phyloP scores from a whole-genome alignment of 2,888 invertebrate species.

The Aromia moschata region DNA sequence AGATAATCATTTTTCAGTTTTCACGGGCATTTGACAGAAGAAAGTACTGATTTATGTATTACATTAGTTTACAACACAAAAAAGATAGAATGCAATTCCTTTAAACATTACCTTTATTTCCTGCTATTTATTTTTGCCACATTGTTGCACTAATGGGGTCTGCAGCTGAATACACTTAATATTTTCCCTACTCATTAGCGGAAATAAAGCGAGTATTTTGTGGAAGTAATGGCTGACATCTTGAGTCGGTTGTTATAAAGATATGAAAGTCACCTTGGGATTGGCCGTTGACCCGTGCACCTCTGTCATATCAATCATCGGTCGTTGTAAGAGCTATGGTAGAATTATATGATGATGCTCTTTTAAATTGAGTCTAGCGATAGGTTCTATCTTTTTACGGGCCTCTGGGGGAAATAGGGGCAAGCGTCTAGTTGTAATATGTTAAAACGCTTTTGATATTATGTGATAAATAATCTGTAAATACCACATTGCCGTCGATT shows the following conservation, averaged over 20 bases:
- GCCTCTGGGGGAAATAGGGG: constrained; percentile 19
- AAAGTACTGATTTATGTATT: no score
- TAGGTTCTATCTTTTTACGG: constrained; percentile 30
- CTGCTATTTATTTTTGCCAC: no score
- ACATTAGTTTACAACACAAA: no score
- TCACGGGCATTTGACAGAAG: no score
- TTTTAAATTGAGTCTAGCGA: constrained; percentile 38
- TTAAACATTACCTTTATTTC: no score
- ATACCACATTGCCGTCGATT: no score
- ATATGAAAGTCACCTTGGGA: constrained; percentile 52
- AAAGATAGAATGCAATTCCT: no score
- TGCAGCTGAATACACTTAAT: not conserved
- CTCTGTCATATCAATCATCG: constrained; percentile 51
- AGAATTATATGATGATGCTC: constrained; percentile 38
- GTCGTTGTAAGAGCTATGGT: constrained; percentile 36
- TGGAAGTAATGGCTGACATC: constrained; percentile 23
- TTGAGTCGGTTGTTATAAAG: constrained; percentile 36
- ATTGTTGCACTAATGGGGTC: not conserved
- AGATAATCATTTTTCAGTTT: no score
- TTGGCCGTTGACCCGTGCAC: constrained; percentile 51
- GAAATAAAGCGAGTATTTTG: constrained; percentile 17
- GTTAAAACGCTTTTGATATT: no score
- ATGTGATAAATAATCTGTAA: no score
- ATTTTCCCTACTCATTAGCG: constrained; percentile 7
- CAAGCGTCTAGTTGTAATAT: no score